Percentiles rank a stretch among this genome's conserved stretches.
Evolutionary conservation across 2,113 vertebrate species (phyloP).

Genomic region (Micronisus gabar): DNA sequence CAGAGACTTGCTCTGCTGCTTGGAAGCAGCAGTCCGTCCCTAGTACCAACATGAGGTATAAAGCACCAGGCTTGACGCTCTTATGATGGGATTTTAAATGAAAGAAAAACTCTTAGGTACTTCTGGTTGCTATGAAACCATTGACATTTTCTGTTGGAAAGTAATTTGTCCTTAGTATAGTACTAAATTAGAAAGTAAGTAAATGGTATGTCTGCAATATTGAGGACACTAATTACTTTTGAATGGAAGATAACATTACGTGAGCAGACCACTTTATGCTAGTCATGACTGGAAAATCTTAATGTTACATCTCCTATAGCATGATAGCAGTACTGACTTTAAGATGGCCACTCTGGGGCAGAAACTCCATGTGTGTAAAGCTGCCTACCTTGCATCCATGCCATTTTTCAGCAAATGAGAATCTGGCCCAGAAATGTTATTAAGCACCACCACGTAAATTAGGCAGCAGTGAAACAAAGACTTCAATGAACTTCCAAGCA

Average conservation of each 20-base stretch:
- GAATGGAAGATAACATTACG: background rate
- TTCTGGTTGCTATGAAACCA: slow-evolving; percentile 53
- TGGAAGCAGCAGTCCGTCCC: background rate
- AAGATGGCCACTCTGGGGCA: background rate
- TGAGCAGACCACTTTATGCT: background rate
- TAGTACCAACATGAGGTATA: background rate
- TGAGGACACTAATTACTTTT: background rate
- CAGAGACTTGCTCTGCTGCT: background rate
- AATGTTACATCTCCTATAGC: background rate
- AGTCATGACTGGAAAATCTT: background rate
- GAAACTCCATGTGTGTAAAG: background rate
- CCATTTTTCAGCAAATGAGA: background rate
- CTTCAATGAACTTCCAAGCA: background rate
- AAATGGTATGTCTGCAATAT: background rate
- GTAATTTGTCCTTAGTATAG: slow-evolving; percentile 20
- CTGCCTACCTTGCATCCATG: background rate
- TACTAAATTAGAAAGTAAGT: slow-evolving; percentile 30
- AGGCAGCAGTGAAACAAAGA: background rate
- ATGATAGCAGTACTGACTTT: background rate
- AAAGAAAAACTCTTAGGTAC: slow-evolving; percentile 37
- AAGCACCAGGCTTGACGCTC: background rate
- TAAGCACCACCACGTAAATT: background rate
- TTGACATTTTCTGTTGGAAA: slow-evolving; percentile 36
- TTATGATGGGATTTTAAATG: background rate
- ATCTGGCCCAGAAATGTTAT: background rate